Conservation (phyloP, 2,113 vertebrate genomes). For the Mohoua ochrocephala region DNA sequence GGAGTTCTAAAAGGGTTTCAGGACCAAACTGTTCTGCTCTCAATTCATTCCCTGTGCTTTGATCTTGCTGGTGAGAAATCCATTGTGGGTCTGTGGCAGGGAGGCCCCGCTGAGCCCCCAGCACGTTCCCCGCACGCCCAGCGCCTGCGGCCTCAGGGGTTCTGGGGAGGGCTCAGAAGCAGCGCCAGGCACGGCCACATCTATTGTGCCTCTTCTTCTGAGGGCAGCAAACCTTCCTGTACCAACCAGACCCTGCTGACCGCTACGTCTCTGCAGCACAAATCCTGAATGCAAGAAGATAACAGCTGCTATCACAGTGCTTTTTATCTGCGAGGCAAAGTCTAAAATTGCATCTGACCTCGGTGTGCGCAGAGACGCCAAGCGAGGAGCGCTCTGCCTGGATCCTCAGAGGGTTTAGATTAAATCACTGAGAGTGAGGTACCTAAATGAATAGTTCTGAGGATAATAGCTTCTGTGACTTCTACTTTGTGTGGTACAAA, state of each 20-base stretch:
- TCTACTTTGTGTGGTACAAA: neutral
- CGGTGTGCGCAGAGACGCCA: neutral
- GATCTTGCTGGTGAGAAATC: neutral
- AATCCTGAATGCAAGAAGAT: neutral
- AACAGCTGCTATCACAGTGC: neutral
- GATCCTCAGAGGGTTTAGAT: neutral
- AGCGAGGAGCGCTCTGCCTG: neutral
- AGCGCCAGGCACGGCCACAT: neutral
- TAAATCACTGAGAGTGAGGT: neutral
- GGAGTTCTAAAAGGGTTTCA: neutral
- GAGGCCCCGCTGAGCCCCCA: neutral
- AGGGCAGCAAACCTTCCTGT: neutral
- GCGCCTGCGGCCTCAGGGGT: fast-evolving
- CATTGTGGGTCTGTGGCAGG: neutral
- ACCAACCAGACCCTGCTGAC: neutral
- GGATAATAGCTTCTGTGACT: neutral
- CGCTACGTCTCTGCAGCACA: neutral
- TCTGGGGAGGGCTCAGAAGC: neutral
- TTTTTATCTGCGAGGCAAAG: slow-evolving; percentile 6
- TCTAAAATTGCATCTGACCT: slow-evolving; percentile 9
- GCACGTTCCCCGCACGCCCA: neutral
- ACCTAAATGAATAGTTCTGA: neutral
- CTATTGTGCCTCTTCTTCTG: neutral
- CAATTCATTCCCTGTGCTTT: neutral
- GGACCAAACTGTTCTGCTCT: neutral